Evolutionary conservation across 92 coral and sea anemone genomes (phyloP).

Genomic region (Siderastrea radians): DNA sequence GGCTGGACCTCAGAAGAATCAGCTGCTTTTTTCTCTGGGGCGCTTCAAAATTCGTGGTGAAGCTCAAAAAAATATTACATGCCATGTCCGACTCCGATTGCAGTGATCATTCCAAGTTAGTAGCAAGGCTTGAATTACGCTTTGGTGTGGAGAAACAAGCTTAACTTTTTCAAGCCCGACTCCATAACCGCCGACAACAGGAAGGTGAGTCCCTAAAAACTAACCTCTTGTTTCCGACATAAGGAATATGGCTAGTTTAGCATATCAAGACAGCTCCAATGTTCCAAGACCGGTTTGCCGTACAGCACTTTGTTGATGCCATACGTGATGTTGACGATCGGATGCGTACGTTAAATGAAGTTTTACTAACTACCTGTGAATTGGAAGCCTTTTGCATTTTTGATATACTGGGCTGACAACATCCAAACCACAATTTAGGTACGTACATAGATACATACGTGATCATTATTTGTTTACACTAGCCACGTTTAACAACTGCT

Average conservation of each 20-base stretch:
- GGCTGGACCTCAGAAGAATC: conserved; percentile 58
- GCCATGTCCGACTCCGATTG: conserved; percentile 54
- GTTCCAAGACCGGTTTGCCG: conserved; percentile 55
- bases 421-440: too few relatives aligned
- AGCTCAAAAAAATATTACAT: conserved; percentile 50
- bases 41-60: conserved; percentile 29
- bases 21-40: conserved; percentile 42
- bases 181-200: conserved; percentile 59
- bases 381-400: conserved; percentile 26
- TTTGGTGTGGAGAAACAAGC: conserved; percentile 1
- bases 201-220: conserved; percentile 33
- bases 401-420: background rate
- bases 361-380: background rate
- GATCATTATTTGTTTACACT: too few relatives aligned
- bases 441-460: too few relatives aligned
- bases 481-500: too few relatives aligned
- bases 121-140: conserved; percentile 41
- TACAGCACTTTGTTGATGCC: conserved; percentile 62
- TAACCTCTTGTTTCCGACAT: conserved; percentile 31
- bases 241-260: conserved; percentile 19
- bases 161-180: conserved; percentile 36
- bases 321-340: conserved; percentile 36
- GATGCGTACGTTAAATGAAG: background rate
- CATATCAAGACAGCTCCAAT: conserved; percentile 47
- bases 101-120: conserved; percentile 32